Percentiles rank a stretch among this genome's conserved stretches.
Evolutionary conservation across 1,140 invertebrate genomes (phyloP).

Genomic region (Plectrocnemia conspersa): DNA sequence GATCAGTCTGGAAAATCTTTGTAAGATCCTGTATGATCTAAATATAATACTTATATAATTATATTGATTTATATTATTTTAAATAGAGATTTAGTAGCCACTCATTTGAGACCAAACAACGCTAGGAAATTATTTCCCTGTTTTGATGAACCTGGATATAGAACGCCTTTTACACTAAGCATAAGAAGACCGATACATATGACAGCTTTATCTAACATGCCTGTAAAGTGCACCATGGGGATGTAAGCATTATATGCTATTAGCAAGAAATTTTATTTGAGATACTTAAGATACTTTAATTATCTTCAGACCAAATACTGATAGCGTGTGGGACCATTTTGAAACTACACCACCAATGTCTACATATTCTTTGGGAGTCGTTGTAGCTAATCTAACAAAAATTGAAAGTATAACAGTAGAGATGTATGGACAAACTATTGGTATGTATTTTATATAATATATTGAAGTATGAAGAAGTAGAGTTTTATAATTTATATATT

Average conservation of each 20-base stretch:
- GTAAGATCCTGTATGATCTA: too few species aligned
- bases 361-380: conserved; percentile 77
- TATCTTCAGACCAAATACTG: conserved; percentile 12
- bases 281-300: conserved; percentile 48
- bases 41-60: conserved; percentile 7
- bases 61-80: conserved; percentile 11
- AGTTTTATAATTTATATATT: too few species aligned
- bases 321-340: conserved; percentile 61
- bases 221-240: conserved; percentile 50
- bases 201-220: conserved; percentile 61
- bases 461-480: too few species aligned
- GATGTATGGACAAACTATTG: conserved; percentile 19
- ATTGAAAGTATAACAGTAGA: conserved; percentile 10
- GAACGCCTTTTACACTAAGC: conserved; percentile 65
- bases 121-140: conserved; percentile 85
- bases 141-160: conserved; percentile 85
- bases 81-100: conserved; percentile 53
- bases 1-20: neutral
- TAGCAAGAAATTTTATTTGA: conserved; percentile 31
- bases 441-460: conserved; percentile 17
- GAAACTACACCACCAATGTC: conserved; percentile 73
- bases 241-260: conserved; percentile 53
- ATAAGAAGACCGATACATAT: conserved; percentile 58
- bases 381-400: conserved; percentile 69
- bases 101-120: conserved; percentile 76